phyloP scores from a whole-genome alignment of 2,888 invertebrate species.

The Eumacrocentrus americanus region DNA sequence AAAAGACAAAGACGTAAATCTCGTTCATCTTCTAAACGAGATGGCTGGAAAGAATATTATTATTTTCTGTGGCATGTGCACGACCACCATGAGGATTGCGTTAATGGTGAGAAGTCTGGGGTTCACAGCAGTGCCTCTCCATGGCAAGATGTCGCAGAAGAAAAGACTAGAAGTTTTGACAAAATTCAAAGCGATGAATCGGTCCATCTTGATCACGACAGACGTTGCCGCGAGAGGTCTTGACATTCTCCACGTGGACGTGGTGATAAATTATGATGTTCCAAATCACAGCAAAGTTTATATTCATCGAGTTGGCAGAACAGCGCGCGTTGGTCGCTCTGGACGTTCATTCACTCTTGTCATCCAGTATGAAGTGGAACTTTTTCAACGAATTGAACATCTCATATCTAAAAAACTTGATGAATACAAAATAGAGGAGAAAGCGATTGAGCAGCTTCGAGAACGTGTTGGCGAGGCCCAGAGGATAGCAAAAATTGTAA shows the following conservation, averaged over 20 bases:
- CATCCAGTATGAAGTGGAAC: slow-evolving; percentile 96
- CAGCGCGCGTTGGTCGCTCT: slow-evolving; percentile 93
- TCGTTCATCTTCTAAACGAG: slow-evolving; percentile 98
- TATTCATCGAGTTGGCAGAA: slow-evolving; percentile 97
- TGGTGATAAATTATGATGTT: slow-evolving; percentile 99
- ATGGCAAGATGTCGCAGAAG: slow-evolving; percentile 97
- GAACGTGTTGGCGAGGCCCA: slow-evolving; percentile 95
- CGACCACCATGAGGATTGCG: too few relatives aligned
- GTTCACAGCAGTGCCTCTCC: slow-evolving; percentile 92
- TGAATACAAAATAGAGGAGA: slow-evolving; percentile 84
- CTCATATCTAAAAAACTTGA: slow-evolving; percentile 92
- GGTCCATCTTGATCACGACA: slow-evolving; percentile 94
- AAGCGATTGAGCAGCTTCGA: slow-evolving; percentile 93
- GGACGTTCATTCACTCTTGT: slow-evolving; percentile 96
- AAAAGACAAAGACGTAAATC: too few relatives aligned
- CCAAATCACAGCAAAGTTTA: slow-evolving; percentile 99
- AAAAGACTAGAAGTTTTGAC: too few relatives aligned
- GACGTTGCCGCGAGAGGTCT: slow-evolving; percentile 97
- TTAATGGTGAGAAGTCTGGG: slow-evolving; percentile 98
- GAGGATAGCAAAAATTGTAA: slow-evolving; percentile 83
- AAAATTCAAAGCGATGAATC: too few relatives aligned
- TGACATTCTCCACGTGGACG: slow-evolving; percentile 97
- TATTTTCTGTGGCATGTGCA: slow-evolving; percentile 97
- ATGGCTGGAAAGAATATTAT: slow-evolving; percentile 93
- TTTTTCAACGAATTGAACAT: slow-evolving; percentile 97